Evolutionary conservation across 1,140 invertebrate genomes (phyloP).

Genomic region (Chymomyza costata): DNA sequence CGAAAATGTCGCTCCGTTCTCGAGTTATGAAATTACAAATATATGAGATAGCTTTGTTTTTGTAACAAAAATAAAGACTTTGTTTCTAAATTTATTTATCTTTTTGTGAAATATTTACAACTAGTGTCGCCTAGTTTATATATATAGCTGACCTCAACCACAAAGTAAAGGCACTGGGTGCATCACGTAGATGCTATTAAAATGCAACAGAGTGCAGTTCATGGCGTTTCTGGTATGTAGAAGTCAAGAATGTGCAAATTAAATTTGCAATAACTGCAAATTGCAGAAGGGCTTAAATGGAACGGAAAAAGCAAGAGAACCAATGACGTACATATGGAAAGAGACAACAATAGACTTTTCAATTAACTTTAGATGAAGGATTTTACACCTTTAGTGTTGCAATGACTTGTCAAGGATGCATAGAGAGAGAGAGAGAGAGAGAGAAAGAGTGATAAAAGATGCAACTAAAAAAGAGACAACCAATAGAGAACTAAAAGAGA

Average conservation of each 20-base stretch:
- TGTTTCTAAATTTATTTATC: too few species aligned
- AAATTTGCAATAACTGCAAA: slow-evolving; percentile 29
- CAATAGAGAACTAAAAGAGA: too few species aligned
- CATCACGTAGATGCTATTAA: slow-evolving; percentile 25
- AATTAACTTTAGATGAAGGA: slow-evolving; percentile 21
- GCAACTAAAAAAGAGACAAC: not conserved
- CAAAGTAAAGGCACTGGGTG: too few species aligned
- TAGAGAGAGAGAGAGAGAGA: not conserved
- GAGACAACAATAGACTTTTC: slow-evolving; percentile 7
- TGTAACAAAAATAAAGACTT: too few species aligned
- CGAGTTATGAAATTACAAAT: too few species aligned
- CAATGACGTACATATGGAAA: not conserved
- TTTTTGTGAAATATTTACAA: too few species aligned
- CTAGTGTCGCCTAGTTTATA: slow-evolving; percentile 18
- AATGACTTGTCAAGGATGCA: not conserved
- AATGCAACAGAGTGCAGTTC: slow-evolving; percentile 41
- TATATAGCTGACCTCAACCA: too few species aligned
- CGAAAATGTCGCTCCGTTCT: too few species aligned
- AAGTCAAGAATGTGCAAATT: slow-evolving; percentile 45
- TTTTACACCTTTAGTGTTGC: slow-evolving; percentile 18
- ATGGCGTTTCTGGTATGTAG: slow-evolving; percentile 9
- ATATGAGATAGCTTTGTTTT: too few species aligned
- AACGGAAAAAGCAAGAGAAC: not conserved
- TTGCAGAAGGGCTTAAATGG: too few species aligned
- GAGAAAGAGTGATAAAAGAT: not conserved